Evolutionary conservation across 2,113 vertebrate species (phyloP).

Genomic region (Callorhinus ursinus): DNA sequence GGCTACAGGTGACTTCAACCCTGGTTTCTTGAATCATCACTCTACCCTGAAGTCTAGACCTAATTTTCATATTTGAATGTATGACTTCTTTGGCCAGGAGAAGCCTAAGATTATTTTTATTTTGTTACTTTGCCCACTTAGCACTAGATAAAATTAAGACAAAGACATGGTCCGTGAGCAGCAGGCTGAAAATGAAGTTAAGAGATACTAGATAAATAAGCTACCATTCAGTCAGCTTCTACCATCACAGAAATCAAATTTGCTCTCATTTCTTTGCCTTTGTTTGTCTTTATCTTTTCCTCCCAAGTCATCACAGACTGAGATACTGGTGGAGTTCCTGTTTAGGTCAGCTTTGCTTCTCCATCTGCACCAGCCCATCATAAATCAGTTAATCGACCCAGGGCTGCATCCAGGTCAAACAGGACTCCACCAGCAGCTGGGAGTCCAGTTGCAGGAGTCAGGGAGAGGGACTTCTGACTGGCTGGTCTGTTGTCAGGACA

Average conservation of each 20-base stretch:
- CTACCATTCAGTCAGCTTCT: neutral
- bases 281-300: neutral
- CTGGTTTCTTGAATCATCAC: neutral
- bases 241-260: neutral
- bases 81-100: neutral
- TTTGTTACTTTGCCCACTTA: neutral
- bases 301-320: neutral
- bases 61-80: neutral
- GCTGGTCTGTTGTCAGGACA: neutral
- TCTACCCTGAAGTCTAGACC: neutral
- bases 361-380: fast-evolving
- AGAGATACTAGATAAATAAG: neutral
- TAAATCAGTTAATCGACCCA: neutral
- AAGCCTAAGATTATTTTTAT: neutral
- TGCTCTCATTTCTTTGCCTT: neutral
- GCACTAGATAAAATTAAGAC: neutral
- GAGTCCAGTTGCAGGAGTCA: neutral
- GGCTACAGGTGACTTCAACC: neutral
- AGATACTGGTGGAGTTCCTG: fast-evolving
- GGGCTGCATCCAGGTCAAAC: neutral
- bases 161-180: neutral
- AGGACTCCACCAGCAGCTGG: neutral
- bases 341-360: neutral
- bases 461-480: neutral
- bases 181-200: slow-evolving; percentile 35